Percentiles rank a stretch among this genome's conserved stretches.
phyloP scores from a whole-genome alignment of 1,140 invertebrate genomes.

The Arctopsyche grandis region DNA sequence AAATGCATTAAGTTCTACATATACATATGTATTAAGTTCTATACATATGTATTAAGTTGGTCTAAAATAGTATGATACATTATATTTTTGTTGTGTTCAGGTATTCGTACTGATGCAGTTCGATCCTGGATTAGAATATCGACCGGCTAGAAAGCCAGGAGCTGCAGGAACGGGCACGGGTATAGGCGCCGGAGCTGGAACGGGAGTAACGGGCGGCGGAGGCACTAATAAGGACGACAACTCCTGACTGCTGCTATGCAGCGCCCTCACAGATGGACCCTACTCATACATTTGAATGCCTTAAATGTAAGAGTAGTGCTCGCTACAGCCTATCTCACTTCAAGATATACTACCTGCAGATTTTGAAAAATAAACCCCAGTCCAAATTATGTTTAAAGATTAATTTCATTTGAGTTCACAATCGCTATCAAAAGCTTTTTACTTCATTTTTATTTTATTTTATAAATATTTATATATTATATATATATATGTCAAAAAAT shows the following conservation, averaged over 20 bases:
- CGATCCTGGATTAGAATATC: slow-evolving; percentile 95
- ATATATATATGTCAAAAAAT: neutral
- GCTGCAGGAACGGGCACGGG: slow-evolving; percentile 58
- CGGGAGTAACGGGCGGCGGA: slow-evolving; percentile 66
- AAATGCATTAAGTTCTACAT: no score
- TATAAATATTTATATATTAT: neutral
- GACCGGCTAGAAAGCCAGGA: slow-evolving; percentile 79
- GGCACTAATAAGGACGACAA: slow-evolving; percentile 85
- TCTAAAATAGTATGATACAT: no score
- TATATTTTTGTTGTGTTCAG: slow-evolving; percentile 63
- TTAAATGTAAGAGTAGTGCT: slow-evolving; percentile 48
- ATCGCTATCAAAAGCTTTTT: neutral
- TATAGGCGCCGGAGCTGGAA: slow-evolving; percentile 56
- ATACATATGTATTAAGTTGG: no score
- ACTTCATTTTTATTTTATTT: slow-evolving; percentile 24
- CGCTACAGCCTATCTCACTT: slow-evolving; percentile 46
- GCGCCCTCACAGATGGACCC: slow-evolving; percentile 92
- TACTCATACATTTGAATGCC: slow-evolving; percentile 73
- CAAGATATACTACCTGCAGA: slow-evolving; percentile 1
- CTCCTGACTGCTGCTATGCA: slow-evolving; percentile 98
- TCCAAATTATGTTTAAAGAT: neutral
- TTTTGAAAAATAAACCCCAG: neutral
- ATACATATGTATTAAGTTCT: no score
- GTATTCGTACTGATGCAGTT: slow-evolving; percentile 98
- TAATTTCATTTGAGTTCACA: neutral